Percentiles rank a stretch among this genome's conserved stretches.
These are phyloP conservation scores for Aepyceros melampus DNA, from an alignment of 2,113 vertebrate species.

Conservation along the genomic window DNA sequence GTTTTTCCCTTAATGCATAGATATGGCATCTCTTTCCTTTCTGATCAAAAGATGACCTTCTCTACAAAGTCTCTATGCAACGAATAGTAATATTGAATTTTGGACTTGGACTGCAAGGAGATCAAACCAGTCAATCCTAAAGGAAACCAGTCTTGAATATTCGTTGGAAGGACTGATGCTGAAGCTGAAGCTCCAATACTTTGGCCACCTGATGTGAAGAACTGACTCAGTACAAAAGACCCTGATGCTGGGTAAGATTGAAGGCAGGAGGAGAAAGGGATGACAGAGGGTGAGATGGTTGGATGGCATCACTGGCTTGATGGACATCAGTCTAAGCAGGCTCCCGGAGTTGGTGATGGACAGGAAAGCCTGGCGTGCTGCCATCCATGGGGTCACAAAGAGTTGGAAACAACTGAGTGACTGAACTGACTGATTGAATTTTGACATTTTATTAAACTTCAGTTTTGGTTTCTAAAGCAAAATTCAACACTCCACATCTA, in stretches of 20 bases:
- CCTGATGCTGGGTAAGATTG: background rate
- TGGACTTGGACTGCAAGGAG: background rate
- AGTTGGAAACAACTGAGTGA: background rate
- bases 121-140: background rate
- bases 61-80: background rate
- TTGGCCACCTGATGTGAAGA: background rate
- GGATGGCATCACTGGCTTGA: background rate
- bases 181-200: background rate
- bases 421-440: background rate
- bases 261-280: background rate
- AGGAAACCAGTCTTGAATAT: background rate
- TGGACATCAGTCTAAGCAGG: background rate
- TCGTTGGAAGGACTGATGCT: background rate
- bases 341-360: background rate
- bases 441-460: conserved; percentile 19
- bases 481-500: background rate
- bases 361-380: background rate
- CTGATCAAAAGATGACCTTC: background rate
- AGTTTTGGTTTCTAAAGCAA: conserved; percentile 15
- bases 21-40: background rate
- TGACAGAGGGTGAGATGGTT: background rate
- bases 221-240: background rate
- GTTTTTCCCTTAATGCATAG: background rate
- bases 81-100: background rate
- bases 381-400: background rate